phyloP scores from a whole-genome alignment of 2,113 vertebrate species.

The Stictonetta naevosa region DNA sequence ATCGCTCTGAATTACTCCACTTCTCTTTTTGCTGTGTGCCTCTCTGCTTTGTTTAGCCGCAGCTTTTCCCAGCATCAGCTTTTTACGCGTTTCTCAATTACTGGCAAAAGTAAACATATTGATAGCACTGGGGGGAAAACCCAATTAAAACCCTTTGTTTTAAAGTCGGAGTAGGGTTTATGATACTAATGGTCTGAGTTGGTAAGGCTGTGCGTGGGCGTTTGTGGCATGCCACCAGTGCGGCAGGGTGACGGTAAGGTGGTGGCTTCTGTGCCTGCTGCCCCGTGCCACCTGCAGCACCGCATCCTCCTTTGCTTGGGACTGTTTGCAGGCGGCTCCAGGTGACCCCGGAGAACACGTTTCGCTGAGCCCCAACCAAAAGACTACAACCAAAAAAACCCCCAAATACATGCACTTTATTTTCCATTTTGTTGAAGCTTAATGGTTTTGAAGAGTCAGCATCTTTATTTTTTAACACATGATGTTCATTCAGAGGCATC shows the following conservation, averaged over 20 bases:
- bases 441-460: background rate
- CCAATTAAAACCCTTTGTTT: background rate
- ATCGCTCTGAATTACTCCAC: background rate
- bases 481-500: background rate
- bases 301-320: background rate
- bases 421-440: background rate
- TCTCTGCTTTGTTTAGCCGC: background rate
- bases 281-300: fast-evolving
- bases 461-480: background rate
- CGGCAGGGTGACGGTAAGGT: too few relatives aligned
- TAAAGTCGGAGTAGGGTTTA: background rate
- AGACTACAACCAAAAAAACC: too few relatives aligned
- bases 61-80: background rate
- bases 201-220: background rate
- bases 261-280: too few relatives aligned
- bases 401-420: background rate
- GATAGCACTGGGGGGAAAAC: background rate
- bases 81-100: background rate
- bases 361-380: too few relatives aligned
- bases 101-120: background rate
- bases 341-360: background rate
- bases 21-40: background rate
- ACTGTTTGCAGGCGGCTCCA: background rate
- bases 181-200: background rate
- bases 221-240: background rate